Evolutionary conservation across 1,140 invertebrate genomes (phyloP), one percentile per base, ranked within the genome.

Genomic region (Drosophila ogumai): DNA sequence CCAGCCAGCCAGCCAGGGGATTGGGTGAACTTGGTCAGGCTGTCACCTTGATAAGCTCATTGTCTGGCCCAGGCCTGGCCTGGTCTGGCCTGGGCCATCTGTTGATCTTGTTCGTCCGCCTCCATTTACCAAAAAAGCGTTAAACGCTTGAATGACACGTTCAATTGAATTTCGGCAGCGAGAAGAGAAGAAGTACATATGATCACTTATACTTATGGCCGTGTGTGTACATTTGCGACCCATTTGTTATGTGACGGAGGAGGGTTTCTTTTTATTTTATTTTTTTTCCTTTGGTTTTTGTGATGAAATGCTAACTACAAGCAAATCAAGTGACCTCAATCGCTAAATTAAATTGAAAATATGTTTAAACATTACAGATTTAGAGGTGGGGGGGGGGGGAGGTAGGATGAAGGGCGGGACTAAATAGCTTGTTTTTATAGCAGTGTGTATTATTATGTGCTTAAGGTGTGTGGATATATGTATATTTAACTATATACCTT

Each of bases 271-370:
- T 49, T 44, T 44, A 28, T 28, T 28, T 28, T 5, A 28, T 19
- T 41, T 56, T 28, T 17, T 38, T 10, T 36, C 13, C 13, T 34
- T 22, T 38, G 6, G 10, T 25, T 41, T 31, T 49, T 31, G 55
- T 64, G 76, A 75, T 58, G 80, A 82, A 82, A 79, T 63, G 54
- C 46, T 64, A 50, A 71, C 82, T 75, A 61, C 55, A 63, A 86
- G 79, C 79, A 68, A 86, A 87, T 84, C 82, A 82, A 88, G 69
- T 88, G 84, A 87, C 84, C 82, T 87, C 85, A 87, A 87, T 87
- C 82, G 82, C 67, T 68, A 80, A 73, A 77, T 88, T 88, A 71
- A 84, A 88, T 80, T 80, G 84, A 84, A 87, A 82, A 61, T 58
- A 78, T 54, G 68, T 49, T 57, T 74, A 77, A 72, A 58, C 63